A percentile compares a stretch with the other conserved stretches of the same genome.
These are phyloP conservation scores for Thereva nobilitata DNA, from an alignment of 2,888 invertebrate genomes.

Conservation along the genomic window DNA sequence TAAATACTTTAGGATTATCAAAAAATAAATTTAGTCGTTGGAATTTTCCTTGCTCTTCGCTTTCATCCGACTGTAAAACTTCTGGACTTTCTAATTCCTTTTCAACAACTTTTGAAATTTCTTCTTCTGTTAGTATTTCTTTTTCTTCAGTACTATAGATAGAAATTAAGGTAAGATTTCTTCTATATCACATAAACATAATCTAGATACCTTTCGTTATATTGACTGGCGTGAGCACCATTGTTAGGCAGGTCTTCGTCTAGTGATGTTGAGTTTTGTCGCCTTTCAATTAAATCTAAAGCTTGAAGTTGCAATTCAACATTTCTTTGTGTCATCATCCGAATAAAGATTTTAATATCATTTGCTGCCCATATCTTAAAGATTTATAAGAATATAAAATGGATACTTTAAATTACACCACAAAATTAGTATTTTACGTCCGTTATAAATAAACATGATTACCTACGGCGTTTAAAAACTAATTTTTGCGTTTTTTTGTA, in stretches of 20 bases:
- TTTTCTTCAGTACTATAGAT: slow-evolving; percentile 6
- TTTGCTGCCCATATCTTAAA: slow-evolving; percentile 85
- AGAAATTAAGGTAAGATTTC: too few relatives aligned
- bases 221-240: background rate
- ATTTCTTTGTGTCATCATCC: slow-evolving; percentile 93
- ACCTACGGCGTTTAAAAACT: too few relatives aligned
- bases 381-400: slow-evolving; percentile 52
- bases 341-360: slow-evolving; percentile 84
- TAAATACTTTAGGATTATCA: slow-evolving; percentile 46
- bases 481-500: too few relatives aligned
- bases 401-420: too few relatives aligned
- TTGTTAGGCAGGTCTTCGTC: background rate
- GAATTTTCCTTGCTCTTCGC: slow-evolving; percentile 48
- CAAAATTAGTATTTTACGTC: too few relatives aligned
- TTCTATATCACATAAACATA: background rate
- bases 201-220: background rate
- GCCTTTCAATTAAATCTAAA: slow-evolving; percentile 79
- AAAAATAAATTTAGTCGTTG: slow-evolving; percentile 58
- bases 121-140: slow-evolving; percentile 48
- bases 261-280: slow-evolving; percentile 65
- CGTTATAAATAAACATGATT: too few relatives aligned
- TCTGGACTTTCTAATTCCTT: slow-evolving; percentile 51
- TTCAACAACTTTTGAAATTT: slow-evolving; percentile 52
- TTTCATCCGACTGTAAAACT: slow-evolving; percentile 45
- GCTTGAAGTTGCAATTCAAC: slow-evolving; percentile 89